Conservation (phyloP, 1,140 invertebrate species). For the Pogonomyrmex californicus region DNA sequence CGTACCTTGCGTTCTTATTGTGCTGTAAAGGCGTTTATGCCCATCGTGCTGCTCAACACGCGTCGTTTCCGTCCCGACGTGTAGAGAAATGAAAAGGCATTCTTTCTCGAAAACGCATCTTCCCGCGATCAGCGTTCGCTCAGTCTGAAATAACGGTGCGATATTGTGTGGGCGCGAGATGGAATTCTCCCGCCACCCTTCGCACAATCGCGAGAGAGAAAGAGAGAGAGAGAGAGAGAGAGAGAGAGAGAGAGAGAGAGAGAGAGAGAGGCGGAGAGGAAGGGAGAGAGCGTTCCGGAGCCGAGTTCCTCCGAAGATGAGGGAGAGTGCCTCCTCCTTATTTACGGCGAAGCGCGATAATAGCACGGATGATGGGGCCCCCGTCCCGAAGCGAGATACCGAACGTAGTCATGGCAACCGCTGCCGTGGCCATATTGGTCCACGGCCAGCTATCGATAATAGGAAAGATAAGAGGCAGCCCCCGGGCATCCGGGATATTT, state of each 20-base stretch:
- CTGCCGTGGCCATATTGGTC: constrained; percentile 84
- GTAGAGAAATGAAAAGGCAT: not conserved
- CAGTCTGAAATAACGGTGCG: constrained; percentile 7
- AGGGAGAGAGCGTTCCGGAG: not conserved
- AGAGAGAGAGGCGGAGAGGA: not conserved
- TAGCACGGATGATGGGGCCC: constrained; percentile 85
- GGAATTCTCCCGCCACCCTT: not conserved
- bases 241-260: not conserved
- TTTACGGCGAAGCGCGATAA: constrained; percentile 85
- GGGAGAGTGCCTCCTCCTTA: constrained; percentile 78
- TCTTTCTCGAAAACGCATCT: not conserved
- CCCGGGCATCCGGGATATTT: constrained; percentile 72
- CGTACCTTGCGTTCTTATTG: not conserved
- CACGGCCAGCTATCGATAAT: constrained; percentile 86
- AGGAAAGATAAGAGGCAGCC: constrained; percentile 85
- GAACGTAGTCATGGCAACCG: constrained; percentile 81
- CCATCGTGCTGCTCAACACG: not conserved
- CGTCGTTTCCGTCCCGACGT: not conserved
- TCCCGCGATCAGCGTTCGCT: constrained; percentile 17
- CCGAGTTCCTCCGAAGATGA: constrained; percentile 64
- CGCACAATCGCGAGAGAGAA: not conserved
- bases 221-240: not conserved
- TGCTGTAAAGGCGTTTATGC: not conserved
- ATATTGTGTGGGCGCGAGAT: constrained; percentile 10
- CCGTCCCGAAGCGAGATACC: constrained; percentile 70